Evolutionary conservation across 2,113 vertebrate genomes (phyloP).

Genomic region (Takifugu bimaculatus): DNA sequence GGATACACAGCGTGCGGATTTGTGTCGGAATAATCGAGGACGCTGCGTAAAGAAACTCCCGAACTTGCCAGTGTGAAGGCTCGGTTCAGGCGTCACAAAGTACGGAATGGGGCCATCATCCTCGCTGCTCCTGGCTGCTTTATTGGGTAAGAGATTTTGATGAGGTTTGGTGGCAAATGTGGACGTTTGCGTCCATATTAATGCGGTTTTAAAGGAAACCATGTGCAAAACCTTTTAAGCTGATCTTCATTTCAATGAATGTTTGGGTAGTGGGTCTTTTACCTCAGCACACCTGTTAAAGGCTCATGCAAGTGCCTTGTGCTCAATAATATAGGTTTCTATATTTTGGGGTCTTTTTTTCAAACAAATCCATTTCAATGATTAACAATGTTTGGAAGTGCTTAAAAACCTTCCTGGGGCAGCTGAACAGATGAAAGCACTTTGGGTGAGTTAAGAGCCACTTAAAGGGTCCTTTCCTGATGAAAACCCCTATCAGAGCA

Average conservation of each 20-base stretch:
- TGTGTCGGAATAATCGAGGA: conserved; percentile 30
- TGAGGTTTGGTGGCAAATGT: neutral
- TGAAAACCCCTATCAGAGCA: conserved; percentile 49
- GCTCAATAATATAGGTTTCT: too few relatives aligned
- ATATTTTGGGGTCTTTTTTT: too few relatives aligned
- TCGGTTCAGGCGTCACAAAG: neutral
- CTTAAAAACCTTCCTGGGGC: conserved; percentile 28
- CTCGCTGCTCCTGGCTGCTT: conserved; percentile 34
- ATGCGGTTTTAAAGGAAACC: too few relatives aligned
- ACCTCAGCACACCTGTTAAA: conserved; percentile 40
- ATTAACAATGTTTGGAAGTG: conserved; percentile 26
- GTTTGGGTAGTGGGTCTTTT: neutral
- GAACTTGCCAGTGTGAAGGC: conserved; percentile 11
- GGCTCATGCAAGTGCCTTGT: too few relatives aligned
- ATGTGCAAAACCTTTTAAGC: neutral
- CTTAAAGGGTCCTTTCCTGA: conserved; percentile 52
- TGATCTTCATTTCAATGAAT: neutral
- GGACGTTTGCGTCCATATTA: neutral
- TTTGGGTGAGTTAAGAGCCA: conserved; percentile 44
- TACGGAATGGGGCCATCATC: conserved; percentile 42
- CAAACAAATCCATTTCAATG: neutral
- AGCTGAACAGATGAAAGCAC: conserved; percentile 57
- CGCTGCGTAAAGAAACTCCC: conserved; percentile 23
- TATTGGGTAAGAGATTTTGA: conserved; percentile 49
- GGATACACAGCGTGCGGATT: conserved; percentile 45